Evolutionary conservation across 2,888 invertebrate species (phyloP).

Genomic region (Cheilosia pagana): DNA sequence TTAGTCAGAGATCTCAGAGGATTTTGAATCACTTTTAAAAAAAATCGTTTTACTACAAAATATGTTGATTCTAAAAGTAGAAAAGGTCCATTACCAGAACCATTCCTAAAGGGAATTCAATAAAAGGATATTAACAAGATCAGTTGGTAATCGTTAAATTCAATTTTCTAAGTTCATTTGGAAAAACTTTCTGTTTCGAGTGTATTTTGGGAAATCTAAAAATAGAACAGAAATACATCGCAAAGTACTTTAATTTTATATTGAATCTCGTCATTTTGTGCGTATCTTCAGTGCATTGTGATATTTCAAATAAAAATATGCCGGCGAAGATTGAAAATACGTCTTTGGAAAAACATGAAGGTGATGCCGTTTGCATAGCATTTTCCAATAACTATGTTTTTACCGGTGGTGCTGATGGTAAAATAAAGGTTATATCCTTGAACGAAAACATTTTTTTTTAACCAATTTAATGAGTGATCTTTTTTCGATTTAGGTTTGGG

Average conservation of each 20-base stretch:
- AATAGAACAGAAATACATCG: constrained; percentile 48
- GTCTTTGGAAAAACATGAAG: constrained; percentile 81
- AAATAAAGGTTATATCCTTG: constrained; percentile 80
- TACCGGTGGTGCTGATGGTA: constrained; percentile 83
- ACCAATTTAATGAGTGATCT: not conserved
- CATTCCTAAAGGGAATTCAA: not conserved
- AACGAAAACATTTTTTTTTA: no score
- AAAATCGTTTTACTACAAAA: no score
- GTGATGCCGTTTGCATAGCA: constrained; percentile 81
- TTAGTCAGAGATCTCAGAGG: no score
- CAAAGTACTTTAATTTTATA: constrained; percentile 13
- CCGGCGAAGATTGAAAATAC: constrained; percentile 78
- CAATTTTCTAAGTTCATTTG: constrained; percentile 15
- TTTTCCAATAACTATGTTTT: constrained; percentile 80
- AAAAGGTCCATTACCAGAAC: no score
- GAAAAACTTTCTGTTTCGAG: not conserved
- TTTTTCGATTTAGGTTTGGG: constrained; percentile 80
- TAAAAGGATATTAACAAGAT: not conserved
- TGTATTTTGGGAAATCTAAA: constrained; percentile 54
- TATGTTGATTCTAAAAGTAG: no score
- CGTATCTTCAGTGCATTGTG: constrained; percentile 29
- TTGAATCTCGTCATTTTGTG: constrained; percentile 7
- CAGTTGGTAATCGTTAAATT: not conserved
- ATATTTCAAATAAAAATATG: constrained; percentile 44
- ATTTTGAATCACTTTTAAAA: no score